Evolutionary conservation across 2,888 invertebrate genomes (phyloP), one percentile per base, ranked within the genome.

Genomic region (Chironomus riparius): DNA sequence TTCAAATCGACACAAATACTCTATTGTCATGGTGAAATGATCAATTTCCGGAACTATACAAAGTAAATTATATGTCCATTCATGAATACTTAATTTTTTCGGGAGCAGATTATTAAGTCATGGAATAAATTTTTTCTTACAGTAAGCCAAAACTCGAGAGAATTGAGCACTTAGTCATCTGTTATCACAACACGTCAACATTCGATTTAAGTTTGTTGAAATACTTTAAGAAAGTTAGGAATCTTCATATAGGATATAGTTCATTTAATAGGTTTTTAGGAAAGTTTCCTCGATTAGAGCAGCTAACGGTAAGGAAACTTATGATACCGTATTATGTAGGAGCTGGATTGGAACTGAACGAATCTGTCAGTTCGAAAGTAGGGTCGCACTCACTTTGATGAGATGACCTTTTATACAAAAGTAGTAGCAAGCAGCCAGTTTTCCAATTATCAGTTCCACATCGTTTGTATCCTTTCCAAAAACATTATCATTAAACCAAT

Each of bases 141-240:
- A 74, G 74, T 22, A 74, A 74, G 48, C 65, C 74, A n/a, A 74
- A 74, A 47, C 28, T 74, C 5, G 74, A 74, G 18, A 38, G 74
- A 68, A 74, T 74, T 47, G 74, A 74, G 15, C 68, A 24, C 10
- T 7, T 74, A 5, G 48, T 74, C n/a, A 24, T 74, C 2, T 74
- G 74, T 18, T 15, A 74, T 68, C 68, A 68, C 18, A 74, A 48
- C 28, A 18, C 18, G 12, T 15, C 21, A 22, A n/a, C 6, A 28
- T 68, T 68, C 12, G 62, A 74, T 18, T 21, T 24, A 2, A 68
- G 24, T 12, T 22, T 47, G 7, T 4, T 74, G 24, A 74, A 47
- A 22, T 74, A 74, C 65, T 74, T 74, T 24, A 48, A 18, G 4
- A 47, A 50, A 12, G 13, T 74, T 1, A 65, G 48, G 47, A 47